Conservation (phyloP, 2,888 invertebrate species). For the Venustoraphidia nigricollis region DNA sequence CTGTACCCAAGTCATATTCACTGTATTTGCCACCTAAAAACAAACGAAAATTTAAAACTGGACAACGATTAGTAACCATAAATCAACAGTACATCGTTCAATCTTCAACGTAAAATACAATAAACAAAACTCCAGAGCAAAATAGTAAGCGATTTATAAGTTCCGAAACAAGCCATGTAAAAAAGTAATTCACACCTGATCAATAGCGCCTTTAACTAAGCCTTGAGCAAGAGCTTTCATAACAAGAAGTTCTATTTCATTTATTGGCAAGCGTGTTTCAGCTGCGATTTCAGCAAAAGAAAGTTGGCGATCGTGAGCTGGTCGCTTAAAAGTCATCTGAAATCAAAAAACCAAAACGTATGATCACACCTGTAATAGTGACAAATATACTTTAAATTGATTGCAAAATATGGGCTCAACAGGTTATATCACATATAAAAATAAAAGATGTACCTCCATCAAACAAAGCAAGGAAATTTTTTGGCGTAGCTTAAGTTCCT, state of each 20-base stretch:
- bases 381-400: too few species aligned
- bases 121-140: too few species aligned
- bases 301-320: conserved; percentile 72
- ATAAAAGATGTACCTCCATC: conserved; percentile 65
- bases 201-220: conserved; percentile 85
- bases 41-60: conserved; percentile 3
- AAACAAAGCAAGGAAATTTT: conserved; percentile 91
- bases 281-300: conserved; percentile 81
- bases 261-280: conserved; percentile 67
- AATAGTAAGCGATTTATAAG: too few species aligned
- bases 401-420: conserved; percentile 1
- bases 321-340: conserved; percentile 90
- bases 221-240: conserved; percentile 96
- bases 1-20: conserved; percentile 76
- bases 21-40: conserved; percentile 34
- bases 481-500: conserved; percentile 67
- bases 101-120: not conserved
- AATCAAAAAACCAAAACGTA: conserved; percentile 11
- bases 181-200: conserved; percentile 49
- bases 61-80: conserved; percentile 3
- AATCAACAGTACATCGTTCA: not conserved
- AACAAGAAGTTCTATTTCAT: conserved; percentile 85
- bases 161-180: not conserved
- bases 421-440: not conserved
- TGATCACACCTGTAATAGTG: too few species aligned